Conservation (phyloP, 1,140 invertebrate genomes). For the Pantala flavescens region DNA sequence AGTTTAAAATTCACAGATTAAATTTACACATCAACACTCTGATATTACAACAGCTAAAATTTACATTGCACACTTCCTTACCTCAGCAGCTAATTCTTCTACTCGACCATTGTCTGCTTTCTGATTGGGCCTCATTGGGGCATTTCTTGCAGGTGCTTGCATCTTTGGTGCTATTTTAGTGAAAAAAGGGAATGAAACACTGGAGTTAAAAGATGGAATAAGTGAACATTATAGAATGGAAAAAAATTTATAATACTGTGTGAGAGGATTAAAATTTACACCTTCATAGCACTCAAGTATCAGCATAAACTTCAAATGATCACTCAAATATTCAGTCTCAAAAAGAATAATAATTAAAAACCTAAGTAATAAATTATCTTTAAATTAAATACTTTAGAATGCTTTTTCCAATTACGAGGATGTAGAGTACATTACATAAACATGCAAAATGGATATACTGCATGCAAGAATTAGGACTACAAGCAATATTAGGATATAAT, state of each 20-base stretch:
- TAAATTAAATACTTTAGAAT: background rate
- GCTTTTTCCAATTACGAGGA: too few species aligned
- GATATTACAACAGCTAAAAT: background rate
- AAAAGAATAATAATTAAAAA: background rate
- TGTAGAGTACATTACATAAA: background rate
- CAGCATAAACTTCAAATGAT: slow-evolving; percentile 7
- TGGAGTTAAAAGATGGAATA: background rate
- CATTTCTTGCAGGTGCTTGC: slow-evolving; percentile 32
- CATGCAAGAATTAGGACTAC: background rate
- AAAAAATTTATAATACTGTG: too few species aligned
- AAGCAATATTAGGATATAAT: too few species aligned
- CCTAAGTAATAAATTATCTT: background rate
- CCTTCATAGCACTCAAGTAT: background rate
- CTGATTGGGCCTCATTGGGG: slow-evolving; percentile 21
- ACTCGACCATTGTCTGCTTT: slow-evolving; percentile 45
- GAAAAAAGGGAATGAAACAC: background rate
- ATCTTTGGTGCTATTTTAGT: slow-evolving; percentile 42
- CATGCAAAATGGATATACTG: background rate
- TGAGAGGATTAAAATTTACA: too few species aligned
- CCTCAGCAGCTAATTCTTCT: slow-evolving; percentile 53
- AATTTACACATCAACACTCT: slow-evolving; percentile 12
- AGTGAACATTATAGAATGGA: too few species aligned
- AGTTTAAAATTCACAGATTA: slow-evolving; percentile 26
- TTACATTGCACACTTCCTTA: slow-evolving; percentile 28
- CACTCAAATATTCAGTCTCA: background rate